phyloP scores from a whole-genome alignment of 2,113 vertebrate species.

The Sialia sialis region DNA sequence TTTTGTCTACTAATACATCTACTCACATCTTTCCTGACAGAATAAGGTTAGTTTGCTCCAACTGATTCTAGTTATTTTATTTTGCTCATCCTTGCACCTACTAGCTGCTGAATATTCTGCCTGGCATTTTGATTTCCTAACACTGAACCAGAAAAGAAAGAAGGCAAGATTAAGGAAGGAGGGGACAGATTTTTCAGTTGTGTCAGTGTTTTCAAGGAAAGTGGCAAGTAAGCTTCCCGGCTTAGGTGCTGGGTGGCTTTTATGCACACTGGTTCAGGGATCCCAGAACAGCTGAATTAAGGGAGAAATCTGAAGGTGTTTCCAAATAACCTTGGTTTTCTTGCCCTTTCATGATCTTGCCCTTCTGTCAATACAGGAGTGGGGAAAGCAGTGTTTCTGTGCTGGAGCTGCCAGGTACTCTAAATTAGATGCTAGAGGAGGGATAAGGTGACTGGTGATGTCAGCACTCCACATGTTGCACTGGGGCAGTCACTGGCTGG shows the following conservation, averaged over 20 bases:
- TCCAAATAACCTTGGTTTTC: background rate
- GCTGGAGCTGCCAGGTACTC: background rate
- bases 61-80: constrained; percentile 18
- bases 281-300: background rate
- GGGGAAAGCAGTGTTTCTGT: background rate
- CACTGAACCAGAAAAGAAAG: background rate
- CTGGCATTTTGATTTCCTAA: constrained; percentile 1
- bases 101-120: constrained; percentile 34
- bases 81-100: constrained; percentile 12
- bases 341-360: background rate
- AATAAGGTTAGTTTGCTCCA: constrained; percentile 25
- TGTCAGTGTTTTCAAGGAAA: background rate
- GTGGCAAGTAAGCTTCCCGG: background rate
- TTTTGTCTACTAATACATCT: constrained; percentile 42
- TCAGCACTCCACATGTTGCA: background rate
- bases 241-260: background rate
- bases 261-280: background rate
- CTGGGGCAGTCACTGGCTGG: background rate
- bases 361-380: background rate
- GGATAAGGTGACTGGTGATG: background rate
- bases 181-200: background rate
- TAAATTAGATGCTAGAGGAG: background rate
- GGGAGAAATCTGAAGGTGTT: background rate
- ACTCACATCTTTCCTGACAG: background rate
- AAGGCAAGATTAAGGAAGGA: background rate